phyloP scores from a whole-genome alignment of 1,140 invertebrate genomes.

The Drosophila pruinosa region DNA sequence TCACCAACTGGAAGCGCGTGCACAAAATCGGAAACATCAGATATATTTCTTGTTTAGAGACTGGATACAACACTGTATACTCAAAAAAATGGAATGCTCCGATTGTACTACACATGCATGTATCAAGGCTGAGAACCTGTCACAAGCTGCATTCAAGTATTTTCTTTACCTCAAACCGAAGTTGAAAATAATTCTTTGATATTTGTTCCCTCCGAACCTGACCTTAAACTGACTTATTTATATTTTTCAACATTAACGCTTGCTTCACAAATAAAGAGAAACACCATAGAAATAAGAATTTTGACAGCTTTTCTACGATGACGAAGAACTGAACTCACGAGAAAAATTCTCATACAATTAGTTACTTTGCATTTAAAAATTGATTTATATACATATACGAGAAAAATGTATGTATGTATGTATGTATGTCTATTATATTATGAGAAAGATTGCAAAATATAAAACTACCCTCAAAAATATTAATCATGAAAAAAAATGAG shows the following conservation, averaged over 20 bases:
- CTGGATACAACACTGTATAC: not conserved
- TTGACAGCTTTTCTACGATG: not conserved
- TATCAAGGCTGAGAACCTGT: too few relatives aligned
- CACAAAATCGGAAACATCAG: constrained; percentile 85
- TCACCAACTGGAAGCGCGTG: constrained; percentile 89
- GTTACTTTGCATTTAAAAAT: constrained; percentile 59
- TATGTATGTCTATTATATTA: not conserved
- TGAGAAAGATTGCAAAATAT: not conserved
- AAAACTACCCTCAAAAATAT: not conserved
- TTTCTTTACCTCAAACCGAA: too few relatives aligned
- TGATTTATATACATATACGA: constrained; percentile 11
- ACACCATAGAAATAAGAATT: not conserved
- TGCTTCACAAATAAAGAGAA: too few relatives aligned
- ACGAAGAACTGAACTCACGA: constrained; percentile 37
- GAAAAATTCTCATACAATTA: constrained; percentile 45
- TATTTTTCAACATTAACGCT: not conserved
- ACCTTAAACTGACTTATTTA: not conserved
- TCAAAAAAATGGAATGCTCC: not conserved
- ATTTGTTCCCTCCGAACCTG: too few relatives aligned
- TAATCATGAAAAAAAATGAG: not conserved
- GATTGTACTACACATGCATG: too few relatives aligned
- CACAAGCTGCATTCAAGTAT: too few relatives aligned
- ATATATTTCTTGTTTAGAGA: constrained; percentile 79
- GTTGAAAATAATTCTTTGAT: too few relatives aligned
- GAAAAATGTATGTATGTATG: not conserved